These are phyloP conservation scores for Drosophila mulleri DNA, from an alignment of 2,888 invertebrate species.

Conservation along the genomic window DNA sequence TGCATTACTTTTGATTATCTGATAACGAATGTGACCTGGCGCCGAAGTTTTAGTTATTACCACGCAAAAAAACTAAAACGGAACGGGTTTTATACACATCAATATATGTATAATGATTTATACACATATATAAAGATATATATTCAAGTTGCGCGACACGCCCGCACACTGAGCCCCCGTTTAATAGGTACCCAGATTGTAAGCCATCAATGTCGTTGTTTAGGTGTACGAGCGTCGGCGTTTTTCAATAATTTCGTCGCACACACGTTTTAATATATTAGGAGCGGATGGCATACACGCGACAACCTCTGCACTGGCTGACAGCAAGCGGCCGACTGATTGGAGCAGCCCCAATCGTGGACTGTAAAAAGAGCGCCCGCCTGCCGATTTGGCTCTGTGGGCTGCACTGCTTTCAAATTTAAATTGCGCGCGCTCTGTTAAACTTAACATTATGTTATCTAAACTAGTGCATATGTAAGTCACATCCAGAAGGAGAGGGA, in stretches of 20 bases:
- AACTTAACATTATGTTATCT: conserved; percentile 20
- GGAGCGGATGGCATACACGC: conserved; percentile 51
- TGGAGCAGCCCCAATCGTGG: conserved; percentile 35
- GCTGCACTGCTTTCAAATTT: conserved; percentile 30
- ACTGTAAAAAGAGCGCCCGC: conserved; percentile 16
- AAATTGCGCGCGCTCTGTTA: conserved; percentile 52
- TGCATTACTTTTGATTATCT: conserved; percentile 48
- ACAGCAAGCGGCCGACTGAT: conserved; percentile 68
- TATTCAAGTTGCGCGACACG: conserved; percentile 43
- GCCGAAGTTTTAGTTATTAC: conserved; percentile 52
- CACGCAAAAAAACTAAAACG: conserved; percentile 37
- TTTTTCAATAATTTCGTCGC: conserved; percentile 38
- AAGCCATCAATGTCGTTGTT: conserved; percentile 57
- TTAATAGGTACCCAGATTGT: conserved; percentile 42
- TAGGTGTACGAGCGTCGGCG: conserved; percentile 47
- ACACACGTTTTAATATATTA: conserved; percentile 64
- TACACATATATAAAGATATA: conserved; percentile 1
- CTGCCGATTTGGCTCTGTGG: conserved; percentile 4
- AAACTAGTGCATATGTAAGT: conserved; percentile 37
- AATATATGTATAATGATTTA: background rate
- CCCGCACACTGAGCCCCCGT: conserved; percentile 39
- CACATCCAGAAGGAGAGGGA: conserved; percentile 10
- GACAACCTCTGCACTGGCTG: conserved; percentile 61
- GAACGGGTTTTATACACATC: conserved; percentile 44
- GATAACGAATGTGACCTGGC: conserved; percentile 45